phyloP scores from a whole-genome alignment of 2,888 invertebrate species.

The Agrotis segetum region DNA sequence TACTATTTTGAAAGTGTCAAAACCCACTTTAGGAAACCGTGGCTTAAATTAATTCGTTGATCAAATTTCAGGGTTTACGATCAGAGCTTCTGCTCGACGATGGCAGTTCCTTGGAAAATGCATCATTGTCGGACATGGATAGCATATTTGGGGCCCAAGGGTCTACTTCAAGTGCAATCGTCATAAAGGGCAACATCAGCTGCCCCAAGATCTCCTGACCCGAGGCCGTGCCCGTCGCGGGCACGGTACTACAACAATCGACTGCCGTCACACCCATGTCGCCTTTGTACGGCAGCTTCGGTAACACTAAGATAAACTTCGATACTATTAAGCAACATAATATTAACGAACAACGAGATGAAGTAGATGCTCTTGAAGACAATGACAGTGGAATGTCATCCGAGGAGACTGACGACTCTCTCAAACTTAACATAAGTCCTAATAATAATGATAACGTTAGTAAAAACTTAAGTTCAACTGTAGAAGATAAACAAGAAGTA shows the following conservation, averaged over 20 bases:
- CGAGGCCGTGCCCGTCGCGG: conserved; percentile 86
- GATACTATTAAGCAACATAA: conserved; percentile 66
- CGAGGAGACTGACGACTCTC: conserved; percentile 86
- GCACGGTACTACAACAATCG: conserved; percentile 76
- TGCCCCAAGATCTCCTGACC: conserved; percentile 85
- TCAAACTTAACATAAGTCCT: conserved; percentile 76
- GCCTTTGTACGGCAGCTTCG: conserved; percentile 84
- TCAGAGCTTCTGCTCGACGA: conserved; percentile 85
- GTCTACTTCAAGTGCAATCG: conserved; percentile 77
- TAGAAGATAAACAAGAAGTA: conserved; percentile 75
- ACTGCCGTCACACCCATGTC: conserved; percentile 70
- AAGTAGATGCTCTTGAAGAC: conserved; percentile 63
- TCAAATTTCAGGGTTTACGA: conserved; percentile 81
- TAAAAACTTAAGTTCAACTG: conserved; percentile 71
- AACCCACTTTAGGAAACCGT: no score
- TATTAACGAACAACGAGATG: conserved; percentile 64
- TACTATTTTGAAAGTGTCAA: no score
- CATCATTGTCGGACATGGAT: conserved; percentile 81
- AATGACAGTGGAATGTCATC: conserved; percentile 88
- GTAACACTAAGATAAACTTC: conserved; percentile 76
- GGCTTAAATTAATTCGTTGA: neutral
- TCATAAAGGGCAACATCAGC: conserved; percentile 82
- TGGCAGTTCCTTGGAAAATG: conserved; percentile 80
- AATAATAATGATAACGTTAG: conserved; percentile 72
- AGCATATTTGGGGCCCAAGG: conserved; percentile 82